These are phyloP conservation scores for Brotula barbata DNA, from an alignment of 2,797 vertebrate genomes.

Conservation along the genomic window DNA sequence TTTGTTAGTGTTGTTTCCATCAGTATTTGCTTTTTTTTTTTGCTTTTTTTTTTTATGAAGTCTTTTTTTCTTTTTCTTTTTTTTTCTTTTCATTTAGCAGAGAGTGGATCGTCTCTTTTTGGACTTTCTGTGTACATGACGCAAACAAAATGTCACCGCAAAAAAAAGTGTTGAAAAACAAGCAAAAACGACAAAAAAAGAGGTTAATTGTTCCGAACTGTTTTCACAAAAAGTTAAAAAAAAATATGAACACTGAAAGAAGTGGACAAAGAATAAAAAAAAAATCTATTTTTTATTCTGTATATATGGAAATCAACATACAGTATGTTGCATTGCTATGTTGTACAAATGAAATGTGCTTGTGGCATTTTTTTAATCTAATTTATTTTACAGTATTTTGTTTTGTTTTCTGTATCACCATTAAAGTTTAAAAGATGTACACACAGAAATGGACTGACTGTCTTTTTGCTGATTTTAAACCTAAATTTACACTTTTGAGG, in stretches of 20 bases:
- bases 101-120: slow-evolving; percentile 24
- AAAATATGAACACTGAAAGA: slow-evolving; percentile 76
- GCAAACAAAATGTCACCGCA: slow-evolving; percentile 46
- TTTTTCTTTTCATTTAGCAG: not conserved
- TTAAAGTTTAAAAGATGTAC: slow-evolving; percentile 83
- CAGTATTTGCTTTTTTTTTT: slow-evolving; percentile 42
- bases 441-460: slow-evolving; percentile 46
- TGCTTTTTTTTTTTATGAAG: slow-evolving; percentile 38
- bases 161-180: slow-evolving; percentile 47
- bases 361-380: slow-evolving; percentile 88
- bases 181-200: slow-evolving; percentile 37
- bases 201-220: slow-evolving; percentile 65
- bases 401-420: slow-evolving; percentile 79
- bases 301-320: slow-evolving; percentile 77
- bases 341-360: slow-evolving; percentile 87
- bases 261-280: slow-evolving; percentile 81
- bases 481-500: no score
- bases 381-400: slow-evolving; percentile 90
- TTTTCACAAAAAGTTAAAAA: slow-evolving; percentile 62
- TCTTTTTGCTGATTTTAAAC: slow-evolving; percentile 12
- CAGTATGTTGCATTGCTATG: slow-evolving; percentile 79
- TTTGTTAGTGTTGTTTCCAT: slow-evolving; percentile 28
- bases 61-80: slow-evolving; percentile 11
- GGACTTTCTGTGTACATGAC: slow-evolving; percentile 42
- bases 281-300: slow-evolving; percentile 79